A percentile compares a stretch with the other conserved stretches of the same genome.
phyloP scores from a whole-genome alignment of 2,888 invertebrate species.

The Caenorhabditis sp. region DNA sequence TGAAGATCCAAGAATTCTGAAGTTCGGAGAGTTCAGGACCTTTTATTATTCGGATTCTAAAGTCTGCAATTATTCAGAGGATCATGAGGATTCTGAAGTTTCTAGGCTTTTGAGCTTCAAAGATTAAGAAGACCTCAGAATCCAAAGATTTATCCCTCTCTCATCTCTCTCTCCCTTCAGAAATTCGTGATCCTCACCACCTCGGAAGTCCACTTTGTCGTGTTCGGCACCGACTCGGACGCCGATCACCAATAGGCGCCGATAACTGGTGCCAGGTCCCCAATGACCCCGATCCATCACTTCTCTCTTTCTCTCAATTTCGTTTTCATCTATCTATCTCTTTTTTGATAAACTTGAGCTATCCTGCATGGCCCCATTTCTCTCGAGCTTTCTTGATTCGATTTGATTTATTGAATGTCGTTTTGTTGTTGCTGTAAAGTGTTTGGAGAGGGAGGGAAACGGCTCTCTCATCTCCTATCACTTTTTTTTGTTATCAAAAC shows the following conservation, averaged over 20 bases:
- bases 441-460: neutral
- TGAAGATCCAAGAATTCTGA: no score
- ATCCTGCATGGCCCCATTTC: neutral
- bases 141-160: neutral
- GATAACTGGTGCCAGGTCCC: slow-evolving; percentile 35
- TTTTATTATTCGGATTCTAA: no score
- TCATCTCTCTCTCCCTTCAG: slow-evolving; percentile 28
- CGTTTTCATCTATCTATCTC: neutral
- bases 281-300: slow-evolving; percentile 49
- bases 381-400: neutral
- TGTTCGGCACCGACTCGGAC: slow-evolving; percentile 58
- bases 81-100: no score
- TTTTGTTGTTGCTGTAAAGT: neutral
- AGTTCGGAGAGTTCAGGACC: no score
- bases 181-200: slow-evolving; percentile 67
- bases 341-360: slow-evolving; percentile 9
- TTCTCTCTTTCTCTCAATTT: neutral
- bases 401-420: slow-evolving; percentile 26
- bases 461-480: neutral
- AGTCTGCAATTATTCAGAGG: no score
- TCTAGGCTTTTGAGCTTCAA: no score
- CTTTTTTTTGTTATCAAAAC: neutral
- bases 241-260: neutral
- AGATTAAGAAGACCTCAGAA: no score
- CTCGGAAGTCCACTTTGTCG: slow-evolving; percentile 57